Evolutionary conservation across 2,113 vertebrate species (phyloP).

Genomic region (Acrocephalus arundinaceus): DNA sequence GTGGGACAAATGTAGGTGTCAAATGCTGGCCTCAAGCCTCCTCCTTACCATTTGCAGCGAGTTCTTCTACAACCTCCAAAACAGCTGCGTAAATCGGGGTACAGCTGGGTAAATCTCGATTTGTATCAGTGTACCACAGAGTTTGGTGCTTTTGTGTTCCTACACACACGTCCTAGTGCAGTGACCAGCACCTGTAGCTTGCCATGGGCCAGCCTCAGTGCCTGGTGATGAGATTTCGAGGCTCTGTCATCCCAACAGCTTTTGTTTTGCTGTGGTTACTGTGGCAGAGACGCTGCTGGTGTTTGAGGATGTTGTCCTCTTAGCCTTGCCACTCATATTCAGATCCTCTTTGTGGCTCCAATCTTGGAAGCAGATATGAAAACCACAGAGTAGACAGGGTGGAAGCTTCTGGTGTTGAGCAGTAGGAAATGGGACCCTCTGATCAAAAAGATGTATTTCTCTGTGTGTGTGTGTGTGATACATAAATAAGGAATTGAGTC

Average conservation of each 20-base stretch:
- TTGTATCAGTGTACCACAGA: neutral
- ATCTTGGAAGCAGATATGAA: neutral
- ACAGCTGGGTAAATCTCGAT: neutral
- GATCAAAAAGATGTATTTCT: neutral
- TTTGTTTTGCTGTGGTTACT: neutral
- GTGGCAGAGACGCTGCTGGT: rapidly evolving
- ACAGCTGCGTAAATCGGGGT: neutral
- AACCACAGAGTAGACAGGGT: neutral
- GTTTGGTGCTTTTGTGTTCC: neutral
- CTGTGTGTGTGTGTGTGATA: neutral
- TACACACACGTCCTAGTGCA: rapidly evolving
- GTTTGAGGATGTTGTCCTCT: neutral
- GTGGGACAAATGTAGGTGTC: neutral
- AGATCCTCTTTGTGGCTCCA: neutral
- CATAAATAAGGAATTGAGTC: neutral
- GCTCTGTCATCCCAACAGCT: neutral
- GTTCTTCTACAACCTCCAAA: neutral
- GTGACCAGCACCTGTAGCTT: neutral
- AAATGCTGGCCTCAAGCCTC: neutral
- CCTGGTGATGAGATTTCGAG: neutral
- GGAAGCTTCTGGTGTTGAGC: neutral
- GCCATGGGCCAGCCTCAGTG: neutral
- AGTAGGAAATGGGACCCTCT: neutral
- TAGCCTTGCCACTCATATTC: neutral
- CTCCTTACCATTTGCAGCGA: neutral